Evolutionary conservation across 2,888 invertebrate genomes (phyloP), one percentile per base, ranked within the genome.

Genomic region (Gortyna flavago): DNA sequence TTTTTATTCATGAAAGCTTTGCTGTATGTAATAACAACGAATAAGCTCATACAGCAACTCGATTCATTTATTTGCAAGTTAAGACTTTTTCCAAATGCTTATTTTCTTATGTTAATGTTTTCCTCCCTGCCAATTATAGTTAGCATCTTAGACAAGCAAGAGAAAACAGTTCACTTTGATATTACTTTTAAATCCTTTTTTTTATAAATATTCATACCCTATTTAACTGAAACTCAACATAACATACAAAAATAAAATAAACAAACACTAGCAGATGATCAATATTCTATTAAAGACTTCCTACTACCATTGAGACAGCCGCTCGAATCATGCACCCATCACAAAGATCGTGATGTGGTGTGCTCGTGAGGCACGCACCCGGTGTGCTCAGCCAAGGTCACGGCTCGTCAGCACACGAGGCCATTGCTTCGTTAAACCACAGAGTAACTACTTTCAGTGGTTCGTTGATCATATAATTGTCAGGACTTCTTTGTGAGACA

Each of bases 321-420:
- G 44, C 32, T 70, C 29, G 32, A 77, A 62, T 21, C 51, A 72
- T 72, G 76, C 79, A 80, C 72, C 77, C 74, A 87, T 85, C 82
- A 77, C 32, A 64, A 38, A 81, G 82, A 79, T 91, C 93, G 92
- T 91, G 91, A 86, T 86, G 73, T 69, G 81, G 80, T 75, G 57
- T 48, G 76, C 61, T 89, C 90, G 91, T 92, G 92, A 89, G 81
- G 84, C 90, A 91, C 90, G 89, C 90, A 89, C 86, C 85, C 83
- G 79, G 83, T 82, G 82, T 81, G 87, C 85, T 76, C 83, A 81
- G 85, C 70, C 91, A 93, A 93, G 93, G 93, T 90, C 92, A 86
- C 65, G 84, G 87, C 75, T 83, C 82, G 88, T 89, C 89, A 87
- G 85, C 84, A 83, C 85, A 82, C 89, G 90, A 91, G 85, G 87